Evolutionary conservation across 2,113 vertebrate species (phyloP).

Genomic region (Trichomycterus rosablanca): DNA sequence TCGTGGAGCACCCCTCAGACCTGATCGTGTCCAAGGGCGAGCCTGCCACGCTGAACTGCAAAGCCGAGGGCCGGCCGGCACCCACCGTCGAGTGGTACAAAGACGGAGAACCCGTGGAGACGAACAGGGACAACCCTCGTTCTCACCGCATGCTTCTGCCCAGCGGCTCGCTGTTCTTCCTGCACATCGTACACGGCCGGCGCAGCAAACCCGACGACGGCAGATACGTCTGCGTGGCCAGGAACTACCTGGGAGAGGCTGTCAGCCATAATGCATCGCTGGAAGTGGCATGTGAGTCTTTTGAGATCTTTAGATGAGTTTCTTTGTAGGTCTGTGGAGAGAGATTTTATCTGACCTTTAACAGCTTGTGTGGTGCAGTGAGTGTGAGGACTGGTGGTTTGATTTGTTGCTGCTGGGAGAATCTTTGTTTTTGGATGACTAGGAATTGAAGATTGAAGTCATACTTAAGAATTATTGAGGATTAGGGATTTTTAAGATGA

Average conservation of each 20-base stretch:
- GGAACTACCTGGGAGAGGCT: conserved; percentile 92
- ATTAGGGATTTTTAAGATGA: too few relatives aligned
- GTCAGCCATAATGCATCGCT: conserved; percentile 89
- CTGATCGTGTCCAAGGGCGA: conserved; percentile 97
- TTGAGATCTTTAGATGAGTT: too few relatives aligned
- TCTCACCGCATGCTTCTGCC: conserved; percentile 94
- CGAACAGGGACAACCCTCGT: conserved; percentile 85
- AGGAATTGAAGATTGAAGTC: too few relatives aligned
- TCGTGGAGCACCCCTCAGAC: conserved; percentile 93
- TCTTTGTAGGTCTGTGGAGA: too few relatives aligned
- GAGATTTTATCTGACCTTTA: too few relatives aligned
- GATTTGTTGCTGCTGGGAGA: neutral
- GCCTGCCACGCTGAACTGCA: conserved; percentile 93
- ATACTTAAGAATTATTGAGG: too few relatives aligned
- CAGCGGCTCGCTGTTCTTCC: conserved; percentile 90
- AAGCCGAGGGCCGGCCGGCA: conserved; percentile 85
- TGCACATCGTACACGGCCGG: conserved; percentile 90
- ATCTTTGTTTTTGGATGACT: too few relatives aligned
- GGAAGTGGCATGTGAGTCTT: conserved; percentile 90
- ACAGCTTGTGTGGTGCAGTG: neutral
- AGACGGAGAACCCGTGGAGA: conserved; percentile 90
- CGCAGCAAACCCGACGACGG: conserved; percentile 91
- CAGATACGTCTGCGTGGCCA: conserved; percentile 86
- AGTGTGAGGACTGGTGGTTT: neutral
- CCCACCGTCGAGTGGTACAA: conserved; percentile 96